These are phyloP conservation scores for Amphipyra berbera DNA, from an alignment of 2,888 invertebrate genomes.

Conservation along the genomic window DNA sequence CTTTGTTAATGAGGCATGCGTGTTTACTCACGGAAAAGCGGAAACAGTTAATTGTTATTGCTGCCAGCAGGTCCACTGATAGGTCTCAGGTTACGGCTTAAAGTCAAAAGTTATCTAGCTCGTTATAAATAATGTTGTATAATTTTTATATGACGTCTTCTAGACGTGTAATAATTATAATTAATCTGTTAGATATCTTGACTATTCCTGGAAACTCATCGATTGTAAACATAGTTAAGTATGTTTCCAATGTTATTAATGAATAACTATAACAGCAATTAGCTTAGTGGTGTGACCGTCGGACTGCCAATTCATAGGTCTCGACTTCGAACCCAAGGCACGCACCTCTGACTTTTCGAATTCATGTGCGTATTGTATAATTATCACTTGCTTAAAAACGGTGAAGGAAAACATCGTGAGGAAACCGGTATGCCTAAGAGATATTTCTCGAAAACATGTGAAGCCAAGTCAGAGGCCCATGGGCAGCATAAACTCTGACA, in stretches of 20 bases:
- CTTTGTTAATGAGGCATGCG: not conserved
- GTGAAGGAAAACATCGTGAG: no score
- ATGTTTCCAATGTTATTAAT: constrained; percentile 21
- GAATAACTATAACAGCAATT: not conserved
- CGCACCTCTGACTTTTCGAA: no score
- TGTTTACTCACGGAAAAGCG: constrained; percentile 5
- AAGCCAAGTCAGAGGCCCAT: no score
- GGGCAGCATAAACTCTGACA: no score
- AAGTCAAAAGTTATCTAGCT: constrained; percentile 43
- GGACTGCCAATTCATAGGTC: no score
- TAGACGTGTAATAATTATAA: constrained; percentile 21
- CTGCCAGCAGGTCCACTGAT: constrained; percentile 27
- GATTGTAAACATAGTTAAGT: constrained; percentile 25
- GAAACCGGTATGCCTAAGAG: no score
- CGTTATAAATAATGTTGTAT: constrained; percentile 29
- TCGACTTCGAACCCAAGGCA: no score
- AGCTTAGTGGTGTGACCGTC: no score
- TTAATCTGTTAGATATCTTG: constrained; percentile 26
- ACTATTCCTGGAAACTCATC: constrained; percentile 34
- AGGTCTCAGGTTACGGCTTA: constrained; percentile 28
- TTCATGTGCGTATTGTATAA: no score
- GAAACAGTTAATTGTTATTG: constrained; percentile 31
- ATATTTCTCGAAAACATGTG: no score
- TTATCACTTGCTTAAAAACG: no score
- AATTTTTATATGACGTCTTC: constrained; percentile 33